Base-by-base conservation (phyloP, 1,140 invertebrate species). In the Eciton burchellii region DNA sequence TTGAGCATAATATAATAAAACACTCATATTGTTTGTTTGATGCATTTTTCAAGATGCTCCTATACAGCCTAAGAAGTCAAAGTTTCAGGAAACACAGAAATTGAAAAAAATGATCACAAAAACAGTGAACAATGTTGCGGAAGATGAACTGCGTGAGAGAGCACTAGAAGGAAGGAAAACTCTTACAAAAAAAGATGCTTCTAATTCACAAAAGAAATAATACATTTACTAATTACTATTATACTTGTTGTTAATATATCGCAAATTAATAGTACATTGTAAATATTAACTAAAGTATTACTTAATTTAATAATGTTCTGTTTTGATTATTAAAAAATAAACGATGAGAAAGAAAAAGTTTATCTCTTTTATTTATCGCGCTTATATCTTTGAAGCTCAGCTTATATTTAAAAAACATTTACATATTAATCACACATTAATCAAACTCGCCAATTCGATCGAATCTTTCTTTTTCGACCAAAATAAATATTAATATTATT, bases 21-120 rank as follows among this genome's bases (percentile, higher is more conserved):
- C 68, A 9, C 24, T 16, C 49, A 35, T 88, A 0, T 45, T 82
- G 84, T 89, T n/a, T n/a, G n/a, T n/a, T n/a, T n/a, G n/a, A n/a
- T n/a, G n/a, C n/a, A n/a, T n/a, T 71, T 74, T 90, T 92, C 21
- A 79, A 95, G 95, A 96, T 93, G 94, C 94, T 45, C 96, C 96
- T 6, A 95, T 96, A 49, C 93, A 95, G 82, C 93, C 95, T 0
- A 96, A 96, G 87, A 96, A 96, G 85, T 82, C 91, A 12, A 95
- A 95, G 88, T 92, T 94, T 26, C 92, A 94, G 85, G 95, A 96
- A 88, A 88, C 93, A 0, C 93, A 95, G 49, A 96, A 96, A 84
- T 93, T 96, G 19, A 96, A 96, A 83, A 94, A 95, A 82, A 93
- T 94, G 14, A 94, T 96, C 29, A 94, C 95, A 0, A 96, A 95